A percentile compares a stretch with the other conserved stretches of the same genome.
Conservation (phyloP, 2,113 vertebrate species). For the Tamias sibiricus region DNA sequence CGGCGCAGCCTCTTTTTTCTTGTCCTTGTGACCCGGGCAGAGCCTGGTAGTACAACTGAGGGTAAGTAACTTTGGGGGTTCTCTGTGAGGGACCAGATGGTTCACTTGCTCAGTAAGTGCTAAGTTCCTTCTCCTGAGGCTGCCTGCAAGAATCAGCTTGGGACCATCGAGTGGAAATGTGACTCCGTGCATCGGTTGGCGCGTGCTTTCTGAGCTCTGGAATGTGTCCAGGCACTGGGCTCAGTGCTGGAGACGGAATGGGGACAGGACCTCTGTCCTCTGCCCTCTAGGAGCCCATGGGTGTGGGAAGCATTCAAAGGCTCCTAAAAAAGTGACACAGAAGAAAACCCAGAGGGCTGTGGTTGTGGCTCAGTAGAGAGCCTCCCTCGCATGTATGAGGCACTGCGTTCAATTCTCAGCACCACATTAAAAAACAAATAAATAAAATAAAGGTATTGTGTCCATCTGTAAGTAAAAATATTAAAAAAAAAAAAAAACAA, state of each 20-base stretch:
- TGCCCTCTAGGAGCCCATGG: no score
- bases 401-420: no score
- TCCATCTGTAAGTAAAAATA: no score
- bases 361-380: no score
- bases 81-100: not conserved
- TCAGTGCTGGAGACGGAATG: not conserved
- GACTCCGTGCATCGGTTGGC: no score
- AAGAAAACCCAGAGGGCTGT: not conserved
- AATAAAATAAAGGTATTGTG: no score
- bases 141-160: not conserved
- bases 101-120: not conserved
- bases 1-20: not conserved
- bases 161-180: not conserved
- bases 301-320: no score
- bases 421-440: no score
- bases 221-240: not conserved
- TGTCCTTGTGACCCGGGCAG: no score
- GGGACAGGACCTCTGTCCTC: not conserved
- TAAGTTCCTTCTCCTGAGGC: not conserved
- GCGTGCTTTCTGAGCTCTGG: not conserved
- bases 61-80: not conserved
- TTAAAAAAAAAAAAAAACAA: no score
- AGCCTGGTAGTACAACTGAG: accelerated
- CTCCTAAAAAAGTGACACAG: no score
- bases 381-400: no score